phyloP scores from a whole-genome alignment of 1,140 invertebrate species.

The Sitobion miscanthi region DNA sequence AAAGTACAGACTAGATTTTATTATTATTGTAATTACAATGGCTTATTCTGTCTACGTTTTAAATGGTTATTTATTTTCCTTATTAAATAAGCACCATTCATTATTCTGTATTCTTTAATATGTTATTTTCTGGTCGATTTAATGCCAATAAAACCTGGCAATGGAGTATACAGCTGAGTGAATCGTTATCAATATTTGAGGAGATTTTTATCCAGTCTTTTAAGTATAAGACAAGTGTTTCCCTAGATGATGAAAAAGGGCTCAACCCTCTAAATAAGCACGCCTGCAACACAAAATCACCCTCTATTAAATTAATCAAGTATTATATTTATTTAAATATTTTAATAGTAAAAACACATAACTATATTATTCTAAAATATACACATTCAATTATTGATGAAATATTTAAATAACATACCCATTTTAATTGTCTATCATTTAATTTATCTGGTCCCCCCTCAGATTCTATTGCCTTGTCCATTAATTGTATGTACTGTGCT shows the following conservation, averaged over 20 bases:
- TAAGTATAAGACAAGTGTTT: constrained; percentile 39
- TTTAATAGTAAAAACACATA: neutral
- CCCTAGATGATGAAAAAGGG: constrained; percentile 41
- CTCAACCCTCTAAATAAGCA: constrained; percentile 43
- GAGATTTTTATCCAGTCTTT: constrained; percentile 39
- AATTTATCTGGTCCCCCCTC: constrained; percentile 44
- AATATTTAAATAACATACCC: constrained; percentile 19
- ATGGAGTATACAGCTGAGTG: constrained; percentile 47
- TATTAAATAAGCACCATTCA: neutral
- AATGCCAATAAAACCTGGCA: constrained; percentile 46
- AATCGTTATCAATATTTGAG: constrained; percentile 44
- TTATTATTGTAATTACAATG: constrained; percentile 30
- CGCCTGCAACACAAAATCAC: neutral
- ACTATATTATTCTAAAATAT: neutral
- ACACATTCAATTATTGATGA: neutral
- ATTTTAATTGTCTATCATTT: constrained; percentile 47
- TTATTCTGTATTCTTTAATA: constrained; percentile 37
- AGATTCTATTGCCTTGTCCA: constrained; percentile 34
- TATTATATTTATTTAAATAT: too few species aligned
- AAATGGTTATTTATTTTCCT: neutral
- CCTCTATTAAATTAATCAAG: too few species aligned
- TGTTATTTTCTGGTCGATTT: constrained; percentile 53
- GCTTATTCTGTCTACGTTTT: constrained; percentile 33
- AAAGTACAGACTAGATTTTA: constrained; percentile 54
- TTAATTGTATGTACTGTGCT: constrained; percentile 51